A percentile compares a stretch with the other conserved stretches of the same genome.
phyloP scores from a whole-genome alignment of 2,113 vertebrate genomes.

The Chauna torquata region DNA sequence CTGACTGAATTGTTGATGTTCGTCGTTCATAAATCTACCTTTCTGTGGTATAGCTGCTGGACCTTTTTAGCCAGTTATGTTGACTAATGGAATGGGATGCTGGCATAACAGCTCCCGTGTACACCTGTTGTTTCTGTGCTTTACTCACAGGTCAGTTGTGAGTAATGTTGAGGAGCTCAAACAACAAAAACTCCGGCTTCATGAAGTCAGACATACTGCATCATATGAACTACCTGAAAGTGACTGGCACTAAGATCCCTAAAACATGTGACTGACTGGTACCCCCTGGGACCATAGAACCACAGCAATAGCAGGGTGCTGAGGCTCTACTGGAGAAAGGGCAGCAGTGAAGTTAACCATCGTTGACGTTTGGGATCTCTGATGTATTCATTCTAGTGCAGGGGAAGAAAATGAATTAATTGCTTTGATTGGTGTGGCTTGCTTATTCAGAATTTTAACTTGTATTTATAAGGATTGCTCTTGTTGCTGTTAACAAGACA shows the following conservation, averaged over 20 bases:
- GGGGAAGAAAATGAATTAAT: background rate
- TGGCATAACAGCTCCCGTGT: background rate
- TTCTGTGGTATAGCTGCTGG: background rate
- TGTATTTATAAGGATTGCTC: background rate
- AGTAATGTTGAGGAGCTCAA: background rate
- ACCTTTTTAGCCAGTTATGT: background rate
- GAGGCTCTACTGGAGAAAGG: background rate
- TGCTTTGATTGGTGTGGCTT: background rate
- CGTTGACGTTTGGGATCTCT: background rate
- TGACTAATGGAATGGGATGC: background rate
- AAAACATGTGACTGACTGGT: background rate
- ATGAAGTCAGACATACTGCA: rapidly evolving
- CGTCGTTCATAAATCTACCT: background rate
- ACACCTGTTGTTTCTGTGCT: background rate
- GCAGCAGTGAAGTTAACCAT: background rate
- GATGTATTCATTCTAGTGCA: background rate
- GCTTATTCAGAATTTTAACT: background rate
- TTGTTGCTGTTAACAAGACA: background rate
- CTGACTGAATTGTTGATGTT: background rate
- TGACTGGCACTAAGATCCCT: background rate
- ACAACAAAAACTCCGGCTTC: background rate
- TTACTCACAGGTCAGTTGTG: background rate
- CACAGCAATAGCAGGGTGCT: background rate
- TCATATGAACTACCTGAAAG: background rate
- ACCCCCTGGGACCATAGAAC: background rate